Conservation (phyloP, 2,888 invertebrate species). For the Pogonocherus hispidulus region DNA sequence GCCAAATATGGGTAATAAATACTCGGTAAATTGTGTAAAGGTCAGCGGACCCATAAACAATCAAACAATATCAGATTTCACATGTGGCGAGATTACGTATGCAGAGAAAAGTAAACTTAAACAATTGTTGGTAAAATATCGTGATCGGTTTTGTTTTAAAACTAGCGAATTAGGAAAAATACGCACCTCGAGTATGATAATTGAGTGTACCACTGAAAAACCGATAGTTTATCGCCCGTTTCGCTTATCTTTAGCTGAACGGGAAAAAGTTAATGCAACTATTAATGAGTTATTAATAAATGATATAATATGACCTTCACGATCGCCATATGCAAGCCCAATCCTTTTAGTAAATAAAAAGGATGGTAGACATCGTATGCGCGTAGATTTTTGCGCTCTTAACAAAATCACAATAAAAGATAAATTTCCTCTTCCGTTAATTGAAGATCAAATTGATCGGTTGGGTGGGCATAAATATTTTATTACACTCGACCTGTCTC, state of each 20-base stretch:
- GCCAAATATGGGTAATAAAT: constrained; percentile 8
- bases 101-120: constrained; percentile 1
- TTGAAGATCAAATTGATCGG: neutral
- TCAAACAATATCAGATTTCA: neutral
- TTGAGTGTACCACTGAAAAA: neutral
- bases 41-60: neutral
- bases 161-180: neutral
- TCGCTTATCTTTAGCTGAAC: neutral
- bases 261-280: neutral
- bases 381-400: neutral
- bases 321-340: neutral
- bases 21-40: constrained; percentile 4
- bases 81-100: neutral
- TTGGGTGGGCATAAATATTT: neutral
- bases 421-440: constrained; percentile 3
- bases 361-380: neutral
- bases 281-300: neutral
- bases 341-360: neutral
- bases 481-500: neutral
- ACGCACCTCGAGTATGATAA: neutral
- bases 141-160: constrained; percentile 6
- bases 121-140: constrained; percentile 3
- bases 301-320: neutral
- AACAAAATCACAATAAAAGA: constrained; percentile 2
- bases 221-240: neutral